Conservation (phyloP, 1,140 invertebrate species). For the Sycophaga agraensis region DNA sequence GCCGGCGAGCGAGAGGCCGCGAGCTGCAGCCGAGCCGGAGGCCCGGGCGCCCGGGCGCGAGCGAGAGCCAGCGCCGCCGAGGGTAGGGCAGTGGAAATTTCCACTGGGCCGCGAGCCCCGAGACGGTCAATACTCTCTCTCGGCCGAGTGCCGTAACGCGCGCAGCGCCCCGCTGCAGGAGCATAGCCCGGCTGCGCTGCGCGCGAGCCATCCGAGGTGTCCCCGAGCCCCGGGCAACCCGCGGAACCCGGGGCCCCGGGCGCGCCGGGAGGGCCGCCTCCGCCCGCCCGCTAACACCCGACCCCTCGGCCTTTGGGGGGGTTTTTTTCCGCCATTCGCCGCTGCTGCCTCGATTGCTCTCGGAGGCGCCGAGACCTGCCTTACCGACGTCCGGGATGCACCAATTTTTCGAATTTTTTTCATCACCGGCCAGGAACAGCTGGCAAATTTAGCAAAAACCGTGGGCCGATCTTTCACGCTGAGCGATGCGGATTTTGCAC, state of each 20-base stretch:
- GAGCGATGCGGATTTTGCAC: too few species aligned
- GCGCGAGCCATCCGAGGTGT: slow-evolving; percentile 32
- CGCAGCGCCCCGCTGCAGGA: slow-evolving; percentile 11
- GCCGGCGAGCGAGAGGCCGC: neutral
- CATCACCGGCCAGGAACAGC: too few species aligned
- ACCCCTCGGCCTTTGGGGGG: too few species aligned
- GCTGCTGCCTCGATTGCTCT: too few species aligned
- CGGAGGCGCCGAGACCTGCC: neutral
- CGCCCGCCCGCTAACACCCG: slow-evolving; percentile 6
- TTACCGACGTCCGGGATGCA: neutral
- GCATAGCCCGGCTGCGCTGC: too few species aligned
- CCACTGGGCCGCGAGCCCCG: slow-evolving; percentile 44
- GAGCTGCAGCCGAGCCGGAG: slow-evolving; percentile 8
- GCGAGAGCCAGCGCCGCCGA: slow-evolving; percentile 34
- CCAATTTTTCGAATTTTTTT: neutral
- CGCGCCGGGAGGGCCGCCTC: slow-evolving; percentile 32
- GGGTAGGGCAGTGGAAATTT: slow-evolving; percentile 57
- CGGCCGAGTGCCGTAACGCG: slow-evolving; percentile 23
- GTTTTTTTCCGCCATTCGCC: neutral
- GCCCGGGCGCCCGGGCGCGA: slow-evolving; percentile 29
- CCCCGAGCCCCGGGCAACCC: slow-evolving; percentile 4
- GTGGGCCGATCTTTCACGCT: too few species aligned
- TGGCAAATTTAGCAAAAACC: too few species aligned
- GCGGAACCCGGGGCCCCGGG: neutral
- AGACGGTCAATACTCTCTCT: slow-evolving; percentile 55